Evolutionary conservation across 2,113 vertebrate genomes (phyloP).

Genomic region (Corvus cornix): DNA sequence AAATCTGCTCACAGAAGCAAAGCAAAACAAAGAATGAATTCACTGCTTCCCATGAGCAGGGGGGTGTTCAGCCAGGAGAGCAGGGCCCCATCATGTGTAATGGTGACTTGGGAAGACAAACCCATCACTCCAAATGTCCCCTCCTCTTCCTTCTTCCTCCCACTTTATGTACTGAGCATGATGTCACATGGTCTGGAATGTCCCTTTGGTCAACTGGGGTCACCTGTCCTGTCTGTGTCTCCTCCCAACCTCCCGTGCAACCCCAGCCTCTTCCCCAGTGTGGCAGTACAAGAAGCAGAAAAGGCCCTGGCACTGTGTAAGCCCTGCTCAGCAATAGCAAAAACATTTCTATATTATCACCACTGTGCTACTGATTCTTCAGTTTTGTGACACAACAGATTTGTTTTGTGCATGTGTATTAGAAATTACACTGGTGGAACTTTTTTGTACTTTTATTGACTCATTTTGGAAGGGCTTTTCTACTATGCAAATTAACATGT

Average conservation of each 20-base stretch:
- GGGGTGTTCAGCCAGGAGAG: neutral
- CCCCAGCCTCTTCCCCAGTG: fast-evolving
- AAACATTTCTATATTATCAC: neutral
- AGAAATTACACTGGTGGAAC: neutral
- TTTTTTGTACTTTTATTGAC: neutral
- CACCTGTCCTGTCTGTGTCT: neutral
- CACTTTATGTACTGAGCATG: fast-evolving
- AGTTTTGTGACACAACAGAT: neutral
- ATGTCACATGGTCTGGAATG: fast-evolving
- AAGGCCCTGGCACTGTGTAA: neutral
- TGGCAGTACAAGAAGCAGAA: neutral
- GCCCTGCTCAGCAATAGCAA: neutral
- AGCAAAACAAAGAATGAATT: neutral
- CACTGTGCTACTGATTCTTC: neutral
- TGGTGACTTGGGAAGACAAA: neutral
- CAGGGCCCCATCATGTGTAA: neutral
- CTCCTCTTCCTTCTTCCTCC: neutral
- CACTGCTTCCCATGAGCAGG: neutral
- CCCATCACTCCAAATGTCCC: fast-evolving
- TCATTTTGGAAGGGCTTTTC: neutral
- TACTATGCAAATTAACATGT: neutral
- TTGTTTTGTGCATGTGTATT: neutral
- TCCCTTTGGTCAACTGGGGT: neutral
- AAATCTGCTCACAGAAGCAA: neutral
- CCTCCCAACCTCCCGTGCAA: fast-evolving